phyloP scores from a whole-genome alignment of 2,113 vertebrate species.

The Alethe diademata region DNA sequence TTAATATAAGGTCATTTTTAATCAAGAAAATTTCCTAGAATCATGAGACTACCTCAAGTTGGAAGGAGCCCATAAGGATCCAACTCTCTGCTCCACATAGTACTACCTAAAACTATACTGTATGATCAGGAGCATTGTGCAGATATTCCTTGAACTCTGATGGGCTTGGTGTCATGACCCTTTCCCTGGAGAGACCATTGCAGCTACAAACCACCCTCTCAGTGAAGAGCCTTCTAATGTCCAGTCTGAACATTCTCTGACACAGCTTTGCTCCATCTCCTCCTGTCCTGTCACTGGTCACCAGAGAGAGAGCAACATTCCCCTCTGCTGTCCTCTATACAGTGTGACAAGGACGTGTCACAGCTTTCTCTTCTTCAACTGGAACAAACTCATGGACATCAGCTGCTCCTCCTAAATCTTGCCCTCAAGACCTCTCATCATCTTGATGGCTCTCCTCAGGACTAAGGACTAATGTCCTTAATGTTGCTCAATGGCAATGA shows the following conservation, averaged over 20 bases:
- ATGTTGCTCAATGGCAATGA: background rate
- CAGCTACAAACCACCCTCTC: background rate
- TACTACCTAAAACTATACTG: background rate
- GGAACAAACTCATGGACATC: background rate
- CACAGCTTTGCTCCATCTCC: background rate
- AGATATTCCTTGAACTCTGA: background rate
- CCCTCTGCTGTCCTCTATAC: rapidly evolving
- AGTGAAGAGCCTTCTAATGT: background rate
- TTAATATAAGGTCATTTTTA: background rate
- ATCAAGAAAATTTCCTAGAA: background rate
- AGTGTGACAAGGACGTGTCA: background rate
- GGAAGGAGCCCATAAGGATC: background rate
- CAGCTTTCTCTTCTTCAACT: background rate
- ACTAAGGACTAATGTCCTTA: background rate
- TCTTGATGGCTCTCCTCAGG: background rate
- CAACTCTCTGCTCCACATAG: background rate
- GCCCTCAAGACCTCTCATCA: background rate
- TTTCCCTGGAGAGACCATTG: background rate
- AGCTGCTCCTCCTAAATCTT: background rate
- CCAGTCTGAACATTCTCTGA: background rate
- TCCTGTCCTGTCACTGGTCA: background rate
- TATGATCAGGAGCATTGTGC: background rate
- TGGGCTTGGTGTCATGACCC: background rate
- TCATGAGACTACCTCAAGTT: background rate
- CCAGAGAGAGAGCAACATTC: background rate